Evolutionary conservation across 2,888 invertebrate species (phyloP), one percentile per base, ranked within the genome.

Genomic region (Liposcelis brunnea): DNA sequence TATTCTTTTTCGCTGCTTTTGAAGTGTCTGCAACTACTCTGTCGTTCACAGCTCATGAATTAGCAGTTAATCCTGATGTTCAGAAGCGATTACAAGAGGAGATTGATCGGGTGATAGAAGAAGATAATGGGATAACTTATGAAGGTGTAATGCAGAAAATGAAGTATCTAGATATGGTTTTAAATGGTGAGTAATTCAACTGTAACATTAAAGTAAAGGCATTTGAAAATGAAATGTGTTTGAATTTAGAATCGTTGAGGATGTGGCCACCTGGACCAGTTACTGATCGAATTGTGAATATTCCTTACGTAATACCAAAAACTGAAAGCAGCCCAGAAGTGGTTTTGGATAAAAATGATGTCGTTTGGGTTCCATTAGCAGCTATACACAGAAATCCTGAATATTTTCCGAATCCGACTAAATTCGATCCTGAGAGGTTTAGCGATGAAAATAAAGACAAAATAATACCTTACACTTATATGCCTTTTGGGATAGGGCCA

Each of bases 161-260:
- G 63, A 56, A 57, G 0, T 71, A 69, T 52, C 51, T 71, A 47
- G 65, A 67, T 43, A 61, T 63, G 53, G 64, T 68, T 6, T 54
- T 70, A 1, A 56, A 55, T 38, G 69, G 69, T 69, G 34, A 31
- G n/a, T n/a, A 14, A 6, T 26, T 26, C 8, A 6, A 8, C 8
- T 26, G 5, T n/a, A 8, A n/a, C n/a, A n/a, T n/a, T n/a, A n/a
- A n/a, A n/a, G n/a, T n/a, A n/a, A n/a, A n/a, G n/a, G n/a, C n/a
- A n/a, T n/a, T n/a, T n/a, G n/a, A n/a, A n/a, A n/a, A n/a, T n/a
- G n/a, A n/a, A n/a, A n/a, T n/a, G n/a, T n/a, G n/a, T n/a, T n/a
- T n/a, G n/a, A n/a, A n/a, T n/a, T n/a, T 61, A 69, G 76, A 77
- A 64, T 69, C 72, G 0, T 58, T 75, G 35, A 64, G 76, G 14